phyloP scores from a whole-genome alignment of 2,797 vertebrate species.

The Sarcophilus harrisii region DNA sequence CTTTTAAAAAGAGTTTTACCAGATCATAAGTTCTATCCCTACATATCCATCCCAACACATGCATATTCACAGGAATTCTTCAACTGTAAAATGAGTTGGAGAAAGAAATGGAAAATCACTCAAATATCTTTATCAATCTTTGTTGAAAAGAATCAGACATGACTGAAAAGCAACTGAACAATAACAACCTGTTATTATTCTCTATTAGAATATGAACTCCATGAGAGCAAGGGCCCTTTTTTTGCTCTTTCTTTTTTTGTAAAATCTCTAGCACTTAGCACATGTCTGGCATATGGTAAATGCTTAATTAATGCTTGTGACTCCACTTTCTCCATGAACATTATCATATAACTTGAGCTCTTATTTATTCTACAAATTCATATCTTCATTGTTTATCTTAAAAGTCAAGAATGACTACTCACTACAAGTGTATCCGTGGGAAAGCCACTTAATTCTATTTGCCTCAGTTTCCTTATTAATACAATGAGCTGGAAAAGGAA shows the following conservation, averaged over 20 bases:
- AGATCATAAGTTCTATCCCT: not conserved
- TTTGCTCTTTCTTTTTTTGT: not conserved
- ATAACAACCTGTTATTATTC: not conserved
- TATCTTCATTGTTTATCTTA: not conserved
- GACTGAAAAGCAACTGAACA: not conserved
- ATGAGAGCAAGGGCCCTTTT: not conserved
- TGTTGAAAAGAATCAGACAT: not conserved
- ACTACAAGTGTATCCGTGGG: not conserved
- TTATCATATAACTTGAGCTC: not conserved
- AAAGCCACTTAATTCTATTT: not conserved
- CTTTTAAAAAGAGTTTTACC: not conserved
- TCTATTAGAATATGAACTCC: not conserved
- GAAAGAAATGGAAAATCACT: not conserved
- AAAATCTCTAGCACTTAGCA: not conserved
- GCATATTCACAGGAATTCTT: not conserved
- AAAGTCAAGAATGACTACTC: not conserved
- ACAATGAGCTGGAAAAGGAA: not conserved
- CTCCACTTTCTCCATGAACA: not conserved
- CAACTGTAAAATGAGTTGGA: not conserved
- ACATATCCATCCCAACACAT: not conserved
- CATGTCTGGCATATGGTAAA: not conserved
- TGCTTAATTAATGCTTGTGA: not conserved
- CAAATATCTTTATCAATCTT: not conserved
- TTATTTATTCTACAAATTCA: not conserved
- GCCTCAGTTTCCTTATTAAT: not conserved